Evolutionary conservation across 23 tunicate species (phyloP).

Genomic region (Ciona savignyi): DNA sequence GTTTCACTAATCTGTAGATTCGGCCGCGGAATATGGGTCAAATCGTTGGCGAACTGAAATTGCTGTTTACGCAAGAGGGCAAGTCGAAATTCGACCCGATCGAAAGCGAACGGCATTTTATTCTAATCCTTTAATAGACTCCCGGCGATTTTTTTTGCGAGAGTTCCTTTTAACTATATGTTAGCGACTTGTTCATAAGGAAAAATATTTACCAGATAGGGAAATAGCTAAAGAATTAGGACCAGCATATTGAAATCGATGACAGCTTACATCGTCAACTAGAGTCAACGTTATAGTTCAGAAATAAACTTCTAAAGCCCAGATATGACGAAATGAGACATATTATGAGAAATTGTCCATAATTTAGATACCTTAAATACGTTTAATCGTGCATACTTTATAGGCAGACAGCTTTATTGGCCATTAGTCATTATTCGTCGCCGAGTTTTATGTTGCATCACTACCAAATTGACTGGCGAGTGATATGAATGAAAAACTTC

Average conservation of each 20-base stretch:
- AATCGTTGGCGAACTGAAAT: neutral
- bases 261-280: no score
- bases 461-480: neutral
- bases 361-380: neutral
- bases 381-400: neutral
- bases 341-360: neutral
- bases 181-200: no score
- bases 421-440: neutral
- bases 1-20: neutral
- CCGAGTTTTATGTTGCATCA: neutral
- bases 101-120: neutral
- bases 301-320: neutral
- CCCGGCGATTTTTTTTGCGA: no score
- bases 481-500: neutral
- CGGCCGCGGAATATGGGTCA: neutral
- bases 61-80: neutral
- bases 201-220: no score
- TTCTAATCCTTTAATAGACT: neutral
- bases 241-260: no score
- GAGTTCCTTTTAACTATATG: no score
- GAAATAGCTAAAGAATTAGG: no score
- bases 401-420: neutral
- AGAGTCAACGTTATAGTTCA: no score
- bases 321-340: neutral
- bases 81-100: neutral